A percentile compares a stretch with the other conserved stretches of the same genome.
phyloP scores from a whole-genome alignment of 2,113 vertebrate species.

The Aplodontia rufa region DNA sequence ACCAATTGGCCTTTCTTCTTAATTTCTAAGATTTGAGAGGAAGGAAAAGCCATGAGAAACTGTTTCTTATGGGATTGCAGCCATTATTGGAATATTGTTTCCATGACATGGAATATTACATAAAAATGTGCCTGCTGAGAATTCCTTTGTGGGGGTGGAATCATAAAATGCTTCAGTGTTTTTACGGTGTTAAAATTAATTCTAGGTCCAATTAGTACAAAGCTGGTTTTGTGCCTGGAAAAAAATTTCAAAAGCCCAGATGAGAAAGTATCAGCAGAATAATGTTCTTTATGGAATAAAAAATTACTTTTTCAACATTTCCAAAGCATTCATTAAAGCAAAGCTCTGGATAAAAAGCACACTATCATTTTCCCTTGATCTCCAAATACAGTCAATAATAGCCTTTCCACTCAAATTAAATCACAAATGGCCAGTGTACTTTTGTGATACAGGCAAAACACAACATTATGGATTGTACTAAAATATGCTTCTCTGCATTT shows the following conservation, averaged over 20 bases:
- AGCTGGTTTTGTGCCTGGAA: not conserved
- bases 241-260: not conserved
- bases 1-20: not conserved
- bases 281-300: not conserved
- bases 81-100: constrained; percentile 9
- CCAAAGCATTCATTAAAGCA: constrained; percentile 38
- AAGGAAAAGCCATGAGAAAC: constrained; percentile 31
- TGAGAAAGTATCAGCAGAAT: not conserved
- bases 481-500: not conserved
- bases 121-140: constrained; percentile 17
- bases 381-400: not conserved
- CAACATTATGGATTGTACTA: not conserved
- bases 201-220: not conserved
- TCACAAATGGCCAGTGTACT: not conserved
- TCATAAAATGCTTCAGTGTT: not conserved
- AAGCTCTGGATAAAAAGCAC: not conserved
- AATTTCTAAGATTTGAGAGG: constrained; percentile 35
- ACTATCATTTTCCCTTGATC: not conserved
- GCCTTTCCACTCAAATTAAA: not conserved
- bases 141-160: constrained; percentile 9
- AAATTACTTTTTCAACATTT: constrained; percentile 17
- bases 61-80: not conserved
- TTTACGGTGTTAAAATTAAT: constrained; percentile 30
- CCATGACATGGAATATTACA: not conserved
- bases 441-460: not conserved